Evolutionary conservation across 2,113 vertebrate species (phyloP), one percentile per base, ranked within the genome.

Genomic region (Nansenia antarctica): DNA sequence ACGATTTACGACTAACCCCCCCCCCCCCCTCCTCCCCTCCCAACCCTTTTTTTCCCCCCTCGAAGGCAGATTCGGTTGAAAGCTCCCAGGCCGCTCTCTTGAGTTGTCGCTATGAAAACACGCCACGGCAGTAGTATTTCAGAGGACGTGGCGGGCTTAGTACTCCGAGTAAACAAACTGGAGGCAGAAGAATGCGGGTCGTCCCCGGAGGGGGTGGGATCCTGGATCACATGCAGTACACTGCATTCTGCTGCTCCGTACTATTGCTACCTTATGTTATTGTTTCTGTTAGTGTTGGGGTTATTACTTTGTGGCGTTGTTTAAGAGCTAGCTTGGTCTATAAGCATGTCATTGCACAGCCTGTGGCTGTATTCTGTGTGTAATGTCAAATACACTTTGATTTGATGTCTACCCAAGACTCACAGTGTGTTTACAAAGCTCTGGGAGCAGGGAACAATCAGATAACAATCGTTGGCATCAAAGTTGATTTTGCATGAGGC

Each of bases 121-220:
- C 70, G 69, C 37, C 61, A 52, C 29, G 66, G 26, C 26, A 12
- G 11, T 34, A 5, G 32, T 62, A 24, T 42, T 14, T 9, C 32
- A 27, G 37, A 9, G 37, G 61, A 63, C 22, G 61, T 42, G 35
- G 37, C 61, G 39, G n/a, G n/a, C n/a, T n/a, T n/a, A 45, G 61
- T 37, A 62, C 69, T 32, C 29, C 34, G 59, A 68, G 69, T 79
- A 81, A 83, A 82, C 76, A 80, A 66, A 74, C 37, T 55, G 59
- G 55, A 58, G 39, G 47, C 24, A 61, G 45, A 67, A 70, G 67
- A 76, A 78, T 72, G 69, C 5, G 3, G 12, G n/a, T n/a, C n/a
- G n/a, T n/a, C n/a, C n/a, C n/a, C n/a, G n/a, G n/a, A n/a, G n/a
- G n/a, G n/a, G n/a, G n/a, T n/a, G n/a, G n/a, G n/a, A n/a, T n/a